phyloP scores from a whole-genome alignment of 2,888 invertebrate species.

The Luperina testacea region DNA sequence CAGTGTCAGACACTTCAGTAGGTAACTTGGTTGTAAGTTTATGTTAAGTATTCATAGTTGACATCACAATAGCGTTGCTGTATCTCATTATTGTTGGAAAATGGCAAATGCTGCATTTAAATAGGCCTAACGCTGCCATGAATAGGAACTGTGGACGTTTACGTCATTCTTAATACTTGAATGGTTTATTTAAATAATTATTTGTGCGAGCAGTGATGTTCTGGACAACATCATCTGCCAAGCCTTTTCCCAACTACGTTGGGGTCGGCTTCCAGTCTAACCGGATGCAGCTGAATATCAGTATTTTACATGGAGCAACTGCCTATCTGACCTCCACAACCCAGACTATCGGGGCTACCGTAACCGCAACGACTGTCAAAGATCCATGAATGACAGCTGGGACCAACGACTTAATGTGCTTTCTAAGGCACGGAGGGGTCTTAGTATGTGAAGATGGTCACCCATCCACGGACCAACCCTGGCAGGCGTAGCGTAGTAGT shows the following conservation, averaged over 20 bases:
- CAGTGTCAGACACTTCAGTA: neutral
- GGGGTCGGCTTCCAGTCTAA: no score
- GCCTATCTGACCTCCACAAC: no score
- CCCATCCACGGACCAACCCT: neutral
- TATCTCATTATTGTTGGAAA: constrained; percentile 11
- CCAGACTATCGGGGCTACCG: neutral
- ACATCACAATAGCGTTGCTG: constrained; percentile 29
- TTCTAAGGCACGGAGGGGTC: neutral
- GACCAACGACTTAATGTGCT: neutral
- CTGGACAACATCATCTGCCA: neutral
- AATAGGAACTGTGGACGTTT: neutral
- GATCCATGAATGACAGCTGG: neutral
- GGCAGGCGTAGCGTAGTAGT: neutral
- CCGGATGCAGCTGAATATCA: no score
- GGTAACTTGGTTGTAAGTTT: neutral
- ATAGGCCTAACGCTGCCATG: neutral
- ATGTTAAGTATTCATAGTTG: constrained; percentile 20
- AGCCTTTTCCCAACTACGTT: no score
- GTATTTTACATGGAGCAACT: no score
- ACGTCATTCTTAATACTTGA: neutral
- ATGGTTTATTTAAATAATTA: neutral
- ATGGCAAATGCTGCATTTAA: constrained; percentile 3
- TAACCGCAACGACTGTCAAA: neutral
- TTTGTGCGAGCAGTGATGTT: neutral
- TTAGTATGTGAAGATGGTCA: neutral